Evolutionary conservation across 2,113 vertebrate species (phyloP).

Genomic region (Epinephelus lanceolatus): DNA sequence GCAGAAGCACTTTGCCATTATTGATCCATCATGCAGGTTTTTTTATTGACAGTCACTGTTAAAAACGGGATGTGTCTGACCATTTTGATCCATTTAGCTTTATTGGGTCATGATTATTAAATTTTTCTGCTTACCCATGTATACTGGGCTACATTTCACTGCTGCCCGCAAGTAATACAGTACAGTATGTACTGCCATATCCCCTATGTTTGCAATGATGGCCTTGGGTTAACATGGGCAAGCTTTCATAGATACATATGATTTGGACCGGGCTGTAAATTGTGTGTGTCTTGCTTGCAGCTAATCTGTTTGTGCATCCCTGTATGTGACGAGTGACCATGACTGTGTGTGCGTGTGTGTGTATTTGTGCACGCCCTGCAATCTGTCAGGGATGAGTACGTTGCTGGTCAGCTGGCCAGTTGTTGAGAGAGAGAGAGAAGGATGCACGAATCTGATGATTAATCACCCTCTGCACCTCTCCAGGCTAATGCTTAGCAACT

Average conservation of each 20-base stretch:
- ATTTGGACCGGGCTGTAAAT: slow-evolving; percentile 37
- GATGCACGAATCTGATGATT: slow-evolving; percentile 58
- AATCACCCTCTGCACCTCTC: slow-evolving; percentile 53
- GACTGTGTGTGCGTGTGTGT: slow-evolving; percentile 1
- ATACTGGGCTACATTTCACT: neutral
- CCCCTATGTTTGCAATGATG: slow-evolving; percentile 21
- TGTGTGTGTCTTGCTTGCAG: slow-evolving; percentile 25
- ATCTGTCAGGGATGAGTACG: slow-evolving; percentile 65
- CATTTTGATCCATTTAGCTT: slow-evolving; percentile 15
- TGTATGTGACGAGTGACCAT: slow-evolving; percentile 2
- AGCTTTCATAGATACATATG: slow-evolving; percentile 31
- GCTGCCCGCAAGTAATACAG: neutral
- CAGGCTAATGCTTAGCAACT: slow-evolving; percentile 70
- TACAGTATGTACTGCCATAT: neutral
- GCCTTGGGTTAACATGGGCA: slow-evolving; percentile 32
- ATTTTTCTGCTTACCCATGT: neutral
- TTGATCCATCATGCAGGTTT: slow-evolving; percentile 27
- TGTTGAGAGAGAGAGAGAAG: slow-evolving; percentile 44
- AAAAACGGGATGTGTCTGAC: neutral
- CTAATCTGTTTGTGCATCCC: slow-evolving; percentile 12
- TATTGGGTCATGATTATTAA: neutral
- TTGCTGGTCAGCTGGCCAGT: slow-evolving; percentile 68
- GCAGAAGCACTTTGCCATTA: slow-evolving; percentile 8
- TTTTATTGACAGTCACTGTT: slow-evolving; percentile 9
- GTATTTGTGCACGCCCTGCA: slow-evolving; percentile 17